These are phyloP conservation scores for Toxostoma redivivum DNA, from an alignment of 2,113 vertebrate genomes.

Conservation along the genomic window DNA sequence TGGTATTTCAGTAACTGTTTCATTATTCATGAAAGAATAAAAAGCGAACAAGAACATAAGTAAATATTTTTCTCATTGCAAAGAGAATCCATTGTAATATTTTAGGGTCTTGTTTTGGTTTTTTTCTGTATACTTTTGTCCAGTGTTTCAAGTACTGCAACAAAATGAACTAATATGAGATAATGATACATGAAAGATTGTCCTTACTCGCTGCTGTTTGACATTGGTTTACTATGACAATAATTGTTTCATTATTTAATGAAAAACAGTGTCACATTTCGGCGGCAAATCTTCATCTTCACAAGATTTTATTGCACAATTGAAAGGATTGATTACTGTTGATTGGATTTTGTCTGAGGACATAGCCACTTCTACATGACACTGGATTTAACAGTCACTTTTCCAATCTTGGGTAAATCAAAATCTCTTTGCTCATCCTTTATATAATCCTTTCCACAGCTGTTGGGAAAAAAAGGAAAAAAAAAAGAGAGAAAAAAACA, in stretches of 20 bases:
- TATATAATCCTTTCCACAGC: neutral
- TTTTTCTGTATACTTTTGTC: neutral
- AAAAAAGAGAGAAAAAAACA: neutral
- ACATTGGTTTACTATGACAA: constrained; percentile 11
- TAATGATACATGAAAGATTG: neutral
- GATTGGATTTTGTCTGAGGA: constrained; percentile 24
- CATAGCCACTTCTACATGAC: neutral
- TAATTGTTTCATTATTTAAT: constrained; percentile 48
- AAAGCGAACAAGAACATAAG: neutral
- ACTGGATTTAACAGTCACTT: neutral
- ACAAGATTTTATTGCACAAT: constrained; percentile 20
- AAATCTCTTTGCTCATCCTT: neutral
- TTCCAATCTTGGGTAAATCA: neutral
- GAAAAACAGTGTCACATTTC: constrained; percentile 22
- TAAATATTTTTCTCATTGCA: neutral
- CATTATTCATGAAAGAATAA: neutral
- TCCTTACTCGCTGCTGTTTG: constrained; percentile 4
- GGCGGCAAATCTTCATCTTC: neutral
- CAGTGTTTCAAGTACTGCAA: neutral
- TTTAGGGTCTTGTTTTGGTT: neutral
- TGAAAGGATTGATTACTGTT: constrained; percentile 35
- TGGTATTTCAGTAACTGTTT: neutral
- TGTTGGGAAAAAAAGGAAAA: neutral
- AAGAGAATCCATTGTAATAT: neutral
- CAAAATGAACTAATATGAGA: neutral